Evolutionary conservation across 2,888 invertebrate genomes (phyloP).

Genomic region (Drosophila nr. fundita): DNA sequence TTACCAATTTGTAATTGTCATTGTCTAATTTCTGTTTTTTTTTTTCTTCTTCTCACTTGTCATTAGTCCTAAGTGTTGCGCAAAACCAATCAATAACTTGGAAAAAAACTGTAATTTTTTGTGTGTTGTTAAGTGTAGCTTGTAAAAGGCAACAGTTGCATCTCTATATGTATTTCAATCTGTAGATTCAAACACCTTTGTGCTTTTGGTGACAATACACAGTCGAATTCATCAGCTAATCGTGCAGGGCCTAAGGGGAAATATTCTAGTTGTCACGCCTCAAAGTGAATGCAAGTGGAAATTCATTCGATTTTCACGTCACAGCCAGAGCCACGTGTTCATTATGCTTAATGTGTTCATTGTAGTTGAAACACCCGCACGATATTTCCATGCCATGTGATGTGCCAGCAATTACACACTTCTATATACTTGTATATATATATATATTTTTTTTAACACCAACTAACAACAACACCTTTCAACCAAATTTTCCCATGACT

Average conservation of each 20-base stretch:
- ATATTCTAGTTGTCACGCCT: constrained; percentile 6
- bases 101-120: background rate
- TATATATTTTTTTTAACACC: background rate
- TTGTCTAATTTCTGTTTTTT: constrained; percentile 6
- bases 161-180: background rate
- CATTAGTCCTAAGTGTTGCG: constrained; percentile 42
- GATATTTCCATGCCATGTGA: background rate
- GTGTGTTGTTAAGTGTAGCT: constrained; percentile 16
- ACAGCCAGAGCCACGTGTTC: constrained; percentile 4
- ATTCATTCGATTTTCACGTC: constrained; percentile 1
- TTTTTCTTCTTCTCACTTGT: constrained; percentile 17
- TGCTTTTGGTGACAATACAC: constrained; percentile 20
- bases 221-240: constrained; percentile 18
- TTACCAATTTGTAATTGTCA: constrained; percentile 28
- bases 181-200: background rate
- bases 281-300: constrained; percentile 6
- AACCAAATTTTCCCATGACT: constrained; percentile 20
- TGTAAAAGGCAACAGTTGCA: background rate
- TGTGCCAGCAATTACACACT: constrained; percentile 16
- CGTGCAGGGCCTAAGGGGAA: background rate
- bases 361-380: background rate
- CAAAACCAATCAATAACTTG: constrained; percentile 34
- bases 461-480: background rate
- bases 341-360: constrained; percentile 13
- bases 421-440: background rate